phyloP scores from a whole-genome alignment of 2,113 vertebrate species.

The Myiozetetes cayanensis region DNA sequence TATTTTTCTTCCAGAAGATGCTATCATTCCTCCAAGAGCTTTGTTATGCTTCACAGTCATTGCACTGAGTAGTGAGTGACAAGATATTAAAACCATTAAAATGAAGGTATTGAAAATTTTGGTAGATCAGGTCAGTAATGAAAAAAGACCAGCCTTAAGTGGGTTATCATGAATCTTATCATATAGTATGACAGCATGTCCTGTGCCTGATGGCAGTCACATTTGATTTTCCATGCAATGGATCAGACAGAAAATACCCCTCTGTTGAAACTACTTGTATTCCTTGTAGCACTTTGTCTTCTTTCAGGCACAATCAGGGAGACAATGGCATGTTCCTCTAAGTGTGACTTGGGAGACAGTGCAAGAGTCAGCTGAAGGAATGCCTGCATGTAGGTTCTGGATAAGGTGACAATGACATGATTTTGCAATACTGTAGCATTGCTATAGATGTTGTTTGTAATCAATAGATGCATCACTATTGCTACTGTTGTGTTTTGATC shows the following conservation, averaged over 20 bases:
- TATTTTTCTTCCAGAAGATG: background rate
- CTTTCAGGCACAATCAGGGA: background rate
- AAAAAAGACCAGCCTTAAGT: background rate
- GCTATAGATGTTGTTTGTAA: background rate
- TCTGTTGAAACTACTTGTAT: background rate
- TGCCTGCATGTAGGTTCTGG: background rate
- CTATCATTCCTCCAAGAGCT: background rate
- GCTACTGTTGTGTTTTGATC: background rate
- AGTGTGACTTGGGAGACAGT: background rate
- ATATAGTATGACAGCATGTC: rapidly evolving
- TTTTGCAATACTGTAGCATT: background rate
- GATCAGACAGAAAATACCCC: background rate
- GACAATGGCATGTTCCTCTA: background rate
- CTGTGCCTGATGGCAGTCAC: background rate
- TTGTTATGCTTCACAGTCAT: background rate
- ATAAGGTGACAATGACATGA: background rate
- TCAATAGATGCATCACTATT: background rate
- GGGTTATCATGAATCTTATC: background rate
- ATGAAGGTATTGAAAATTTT: background rate
- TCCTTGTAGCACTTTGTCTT: background rate
- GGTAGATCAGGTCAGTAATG: background rate
- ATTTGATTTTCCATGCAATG: background rate
- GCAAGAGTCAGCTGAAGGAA: background rate
- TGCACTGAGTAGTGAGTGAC: background rate
- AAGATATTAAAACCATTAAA: background rate